Conservation (phyloP, 2,113 vertebrate genomes). For the Microtus ochrogaster region DNA sequence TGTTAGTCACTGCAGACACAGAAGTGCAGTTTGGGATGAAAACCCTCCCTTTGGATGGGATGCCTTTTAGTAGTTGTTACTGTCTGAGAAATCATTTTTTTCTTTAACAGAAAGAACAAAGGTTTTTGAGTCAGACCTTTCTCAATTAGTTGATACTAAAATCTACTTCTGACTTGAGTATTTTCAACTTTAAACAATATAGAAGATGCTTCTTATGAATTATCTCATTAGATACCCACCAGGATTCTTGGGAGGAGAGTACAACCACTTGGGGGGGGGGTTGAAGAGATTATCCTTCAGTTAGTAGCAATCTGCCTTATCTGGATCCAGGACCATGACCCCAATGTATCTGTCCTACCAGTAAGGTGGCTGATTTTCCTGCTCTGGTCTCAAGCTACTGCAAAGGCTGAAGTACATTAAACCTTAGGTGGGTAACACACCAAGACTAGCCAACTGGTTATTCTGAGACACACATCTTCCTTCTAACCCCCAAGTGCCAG, state of each 20-base stretch:
- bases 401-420: conserved; percentile 1
- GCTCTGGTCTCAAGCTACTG: background rate
- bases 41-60: background rate
- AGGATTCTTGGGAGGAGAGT: background rate
- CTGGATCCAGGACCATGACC: background rate
- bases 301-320: background rate
- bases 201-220: conserved; percentile 23
- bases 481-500: background rate
- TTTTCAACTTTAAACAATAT: conserved; percentile 18
- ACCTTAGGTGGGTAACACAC: background rate
- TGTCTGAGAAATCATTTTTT: background rate
- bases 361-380: background rate
- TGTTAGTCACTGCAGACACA: background rate
- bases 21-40: conserved; percentile 16
- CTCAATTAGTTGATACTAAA: background rate
- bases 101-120: background rate
- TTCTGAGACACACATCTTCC: background rate
- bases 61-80: conserved; percentile 50
- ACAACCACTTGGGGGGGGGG: background rate
- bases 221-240: background rate
- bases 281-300: background rate
- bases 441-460: background rate
- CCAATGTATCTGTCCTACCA: background rate
- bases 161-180: background rate
- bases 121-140: conserved; percentile 10